Base-by-base conservation (phyloP, 92 coral and sea anemone species). In the Galaxea fascicularis region DNA sequence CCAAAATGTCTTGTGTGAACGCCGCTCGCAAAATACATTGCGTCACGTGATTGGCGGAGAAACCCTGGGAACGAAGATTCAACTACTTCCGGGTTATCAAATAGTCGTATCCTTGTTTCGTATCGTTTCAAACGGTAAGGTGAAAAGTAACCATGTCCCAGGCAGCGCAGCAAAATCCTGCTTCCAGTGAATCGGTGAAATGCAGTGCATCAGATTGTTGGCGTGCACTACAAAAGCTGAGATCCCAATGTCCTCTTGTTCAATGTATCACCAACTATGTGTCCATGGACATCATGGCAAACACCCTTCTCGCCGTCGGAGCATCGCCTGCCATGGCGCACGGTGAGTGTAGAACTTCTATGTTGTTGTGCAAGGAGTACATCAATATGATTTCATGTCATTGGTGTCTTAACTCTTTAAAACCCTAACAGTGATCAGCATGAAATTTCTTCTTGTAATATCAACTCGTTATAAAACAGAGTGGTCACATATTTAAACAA, bases 301-400 rank as follows among this genome's bases (percentile, higher is more conserved):
- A 87, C 14, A 80, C 90, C 28, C 90, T 87, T 2, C 87, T 87
- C 12, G 86, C 90, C 44, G 54, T 80, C 21, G 90, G 90, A 60
- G 90, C 90, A 64, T 87, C 90, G 30, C 90, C 90, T 47, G 87
- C 87, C 45, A 87, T 87, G 90, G 87, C 18, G 18, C 87, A 87
- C 51, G 90, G 90, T 87, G 82, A 62, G 86, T 49, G 57, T 25
- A n/a, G 58, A 69, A 47, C 49, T 75, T 53, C 8, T 0, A 41
- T 1, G 6, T 65, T 41, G 62, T 12, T 8, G 17, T 52, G 2
- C 21, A 57, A 18, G 35, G 15, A 4, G 17, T 13, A 14, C 28
- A 28, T 11, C 29, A 21, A 21, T n/a, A n/a, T n/a, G 27, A 24
- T 62, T 62, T 62, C 10, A 4, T 28, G 13, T 12, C 12, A 15